Evolutionary conservation across 92 coral and sea anemone species (phyloP), one percentile per base, ranked within the genome.

Genomic region (Desmophyllum pertusum): DNA sequence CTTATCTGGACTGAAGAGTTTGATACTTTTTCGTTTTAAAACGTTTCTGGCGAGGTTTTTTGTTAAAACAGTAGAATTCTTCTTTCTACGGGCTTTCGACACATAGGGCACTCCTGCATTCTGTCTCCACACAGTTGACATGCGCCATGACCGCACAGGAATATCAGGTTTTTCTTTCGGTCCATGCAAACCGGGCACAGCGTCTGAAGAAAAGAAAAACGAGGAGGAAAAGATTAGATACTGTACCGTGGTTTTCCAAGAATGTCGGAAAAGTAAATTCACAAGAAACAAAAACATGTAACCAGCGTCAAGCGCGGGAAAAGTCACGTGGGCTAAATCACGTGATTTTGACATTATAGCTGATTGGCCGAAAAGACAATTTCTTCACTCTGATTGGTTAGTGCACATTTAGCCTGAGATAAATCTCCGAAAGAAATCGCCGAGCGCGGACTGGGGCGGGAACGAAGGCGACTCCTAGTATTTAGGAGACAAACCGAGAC

Each of bases 161-260:
- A 96, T 77, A 96, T 95, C 76, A 96, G 92, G 93, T 96, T 96
- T 83, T 96, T 96, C 53, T 93, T 85, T 85, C 98, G 88, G 86
- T 96, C 98, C 98, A 96, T 88, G 75, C 98, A 96, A 73, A 96
- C 98, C 9, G 98, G 98, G 77, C 98, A 96, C 90, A 94, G 85
- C 78, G 98, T 91, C 98, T 95, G 67, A 39, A n/a, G n/a, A n/a
- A 64, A 65, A 51, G 30, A 83, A 40, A 70, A 64, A 66, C 14
- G 69, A 69, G 73, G 37, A 52, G n/a, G 29, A 61, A 19, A 51
- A 50, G 11, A 66, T 4, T n/a, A 59, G 1, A 59, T 6, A 5
- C 27, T 40, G 38, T 7, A 50, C 21, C 36, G 46, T 41, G 31
- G 66, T 8, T 61, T 61, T 61, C 30, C 30, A 21, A 1, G 30